Evolutionary conservation across 2,797 vertebrate genomes (phyloP).

Genomic region (Psittacula echo): DNA sequence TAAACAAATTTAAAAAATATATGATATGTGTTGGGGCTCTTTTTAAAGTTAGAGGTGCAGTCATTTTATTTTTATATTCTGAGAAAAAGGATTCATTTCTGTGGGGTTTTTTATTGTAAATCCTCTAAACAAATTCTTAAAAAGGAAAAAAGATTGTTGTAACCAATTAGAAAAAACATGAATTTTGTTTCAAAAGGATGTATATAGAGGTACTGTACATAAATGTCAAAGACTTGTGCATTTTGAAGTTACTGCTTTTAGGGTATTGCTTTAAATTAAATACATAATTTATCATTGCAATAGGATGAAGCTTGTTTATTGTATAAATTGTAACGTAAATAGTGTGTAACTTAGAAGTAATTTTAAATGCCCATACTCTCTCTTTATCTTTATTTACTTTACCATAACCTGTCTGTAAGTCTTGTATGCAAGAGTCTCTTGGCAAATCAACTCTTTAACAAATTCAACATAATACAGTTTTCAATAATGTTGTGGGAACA

Average conservation of each 20-base stretch:
- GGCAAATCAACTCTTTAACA: not conserved
- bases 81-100: not conserved
- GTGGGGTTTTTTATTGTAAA: not conserved
- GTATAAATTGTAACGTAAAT: not conserved
- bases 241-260: not conserved
- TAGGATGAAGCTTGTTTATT: not conserved
- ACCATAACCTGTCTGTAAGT: not conserved
- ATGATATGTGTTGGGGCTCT: not conserved
- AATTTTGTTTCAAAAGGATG: not conserved
- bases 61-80: not conserved
- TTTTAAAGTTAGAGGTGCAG: not conserved
- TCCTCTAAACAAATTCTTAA: not conserved
- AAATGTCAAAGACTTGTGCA: not conserved
- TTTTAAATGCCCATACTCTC: not conserved
- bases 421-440: not conserved
- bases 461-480: not conserved
- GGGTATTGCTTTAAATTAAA: not conserved
- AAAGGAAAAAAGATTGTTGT: not conserved
- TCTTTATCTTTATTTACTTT: not conserved
- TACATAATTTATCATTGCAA: not conserved
- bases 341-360: not conserved
- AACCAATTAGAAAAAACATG: not conserved
- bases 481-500: not conserved
- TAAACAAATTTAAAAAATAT: conserved; percentile 29
- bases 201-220: not conserved